Conservation (phyloP, 2,888 invertebrate genomes). For the Yponomeuta evonymella region DNA sequence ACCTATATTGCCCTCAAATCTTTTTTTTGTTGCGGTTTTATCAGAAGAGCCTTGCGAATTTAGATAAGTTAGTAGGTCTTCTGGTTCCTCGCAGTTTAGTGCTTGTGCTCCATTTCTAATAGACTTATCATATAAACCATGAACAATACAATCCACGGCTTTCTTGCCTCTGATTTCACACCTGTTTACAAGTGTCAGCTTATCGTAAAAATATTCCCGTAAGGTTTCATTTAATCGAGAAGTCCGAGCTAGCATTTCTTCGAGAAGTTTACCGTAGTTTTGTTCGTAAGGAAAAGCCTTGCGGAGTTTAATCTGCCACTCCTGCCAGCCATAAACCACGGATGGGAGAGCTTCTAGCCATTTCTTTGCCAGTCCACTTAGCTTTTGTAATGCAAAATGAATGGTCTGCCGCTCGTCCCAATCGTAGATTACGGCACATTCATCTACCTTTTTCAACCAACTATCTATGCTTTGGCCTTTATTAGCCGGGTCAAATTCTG, state of each 20-base stretch:
- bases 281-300: constrained; percentile 26
- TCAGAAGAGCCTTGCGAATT: constrained; percentile 15
- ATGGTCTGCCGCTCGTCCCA: constrained; percentile 25
- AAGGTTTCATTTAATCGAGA: constrained; percentile 20
- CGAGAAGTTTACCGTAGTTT: constrained; percentile 24
- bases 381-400: constrained; percentile 25
- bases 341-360: constrained; percentile 26
- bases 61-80: constrained; percentile 23
- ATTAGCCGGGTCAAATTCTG: constrained; percentile 20
- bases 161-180: constrained; percentile 24
- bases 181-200: constrained; percentile 21
- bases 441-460: constrained; percentile 25
- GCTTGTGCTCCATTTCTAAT: constrained; percentile 24
- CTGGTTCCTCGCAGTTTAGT: constrained; percentile 23
- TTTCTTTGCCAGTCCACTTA: constrained; percentile 25
- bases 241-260: constrained; percentile 24
- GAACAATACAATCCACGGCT: constrained; percentile 28
- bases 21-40: not conserved
- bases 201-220: constrained; percentile 25
- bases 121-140: constrained; percentile 24
- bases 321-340: constrained; percentile 24
- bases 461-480: constrained; percentile 16
- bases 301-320: constrained; percentile 26
- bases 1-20: not conserved
- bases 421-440: constrained; percentile 22